Evolutionary conservation across 2,797 vertebrate species (phyloP).

Genomic region (Clamator glandarius): DNA sequence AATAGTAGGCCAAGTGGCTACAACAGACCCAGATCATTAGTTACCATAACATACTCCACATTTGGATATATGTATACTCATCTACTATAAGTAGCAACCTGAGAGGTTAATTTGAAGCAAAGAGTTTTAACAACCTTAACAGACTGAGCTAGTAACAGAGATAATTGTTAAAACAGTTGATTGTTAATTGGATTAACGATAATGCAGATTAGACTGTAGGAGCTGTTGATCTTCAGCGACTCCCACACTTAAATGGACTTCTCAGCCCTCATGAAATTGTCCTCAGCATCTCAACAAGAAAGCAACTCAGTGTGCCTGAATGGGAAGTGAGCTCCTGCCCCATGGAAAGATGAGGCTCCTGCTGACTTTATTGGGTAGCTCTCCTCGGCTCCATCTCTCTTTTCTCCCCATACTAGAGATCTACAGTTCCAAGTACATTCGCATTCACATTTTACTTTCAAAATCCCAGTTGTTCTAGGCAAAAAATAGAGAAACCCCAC

Average conservation of each 20-base stretch:
- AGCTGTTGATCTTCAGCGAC: not conserved
- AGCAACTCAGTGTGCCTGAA: not conserved
- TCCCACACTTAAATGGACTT: not conserved
- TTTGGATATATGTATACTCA: not conserved
- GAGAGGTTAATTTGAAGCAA: not conserved
- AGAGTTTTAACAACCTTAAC: not conserved
- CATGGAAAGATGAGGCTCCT: not conserved
- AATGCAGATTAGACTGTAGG: not conserved
- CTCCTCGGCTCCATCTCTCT: not conserved
- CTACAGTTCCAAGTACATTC: not conserved
- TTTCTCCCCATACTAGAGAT: not conserved
- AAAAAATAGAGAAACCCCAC: not conserved
- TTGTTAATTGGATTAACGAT: constrained; percentile 5
- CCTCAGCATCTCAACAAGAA: not conserved
- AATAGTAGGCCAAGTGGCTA: not conserved
- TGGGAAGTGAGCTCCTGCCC: not conserved
- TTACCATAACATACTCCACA: not conserved
- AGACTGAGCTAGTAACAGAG: not conserved
- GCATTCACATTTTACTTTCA: not conserved
- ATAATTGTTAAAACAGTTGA: not conserved
- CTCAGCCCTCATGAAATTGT: not conserved
- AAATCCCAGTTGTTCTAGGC: not conserved
- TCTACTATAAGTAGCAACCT: not conserved
- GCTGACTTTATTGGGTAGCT: not conserved
- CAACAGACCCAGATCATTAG: not conserved